Conservation (phyloP, 2,888 invertebrate genomes). For the Mactromeris polynyma region DNA sequence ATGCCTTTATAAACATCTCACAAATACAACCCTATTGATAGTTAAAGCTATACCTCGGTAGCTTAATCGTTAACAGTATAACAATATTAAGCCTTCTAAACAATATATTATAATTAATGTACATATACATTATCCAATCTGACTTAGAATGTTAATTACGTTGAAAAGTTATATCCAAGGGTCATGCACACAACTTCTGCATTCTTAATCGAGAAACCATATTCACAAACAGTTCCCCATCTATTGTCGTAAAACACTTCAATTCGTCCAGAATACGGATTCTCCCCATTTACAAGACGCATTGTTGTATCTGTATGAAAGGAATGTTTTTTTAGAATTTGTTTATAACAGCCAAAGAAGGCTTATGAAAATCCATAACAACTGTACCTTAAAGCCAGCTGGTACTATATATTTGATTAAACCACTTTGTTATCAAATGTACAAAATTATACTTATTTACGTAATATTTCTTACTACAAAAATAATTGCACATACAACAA, state of each 20-base stretch:
- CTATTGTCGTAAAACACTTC: slow-evolving; percentile 35
- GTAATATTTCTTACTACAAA: too few species aligned
- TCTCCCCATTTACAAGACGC: slow-evolving; percentile 29
- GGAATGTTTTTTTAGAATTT: neutral
- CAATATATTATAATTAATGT: neutral
- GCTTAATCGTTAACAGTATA: too few species aligned
- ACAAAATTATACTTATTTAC: too few species aligned
- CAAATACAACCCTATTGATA: too few species aligned
- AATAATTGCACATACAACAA: too few species aligned
- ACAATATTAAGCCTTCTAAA: neutral
- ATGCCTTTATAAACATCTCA: too few species aligned
- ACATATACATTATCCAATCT: neutral
- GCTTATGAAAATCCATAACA: too few species aligned
- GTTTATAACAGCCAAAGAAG: too few species aligned
- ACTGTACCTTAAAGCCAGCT: too few species aligned
- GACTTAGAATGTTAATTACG: neutral
- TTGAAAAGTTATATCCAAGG: slow-evolving; percentile 40
- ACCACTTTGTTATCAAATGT: too few species aligned
- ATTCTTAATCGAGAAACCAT: neutral
- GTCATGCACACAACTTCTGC: slow-evolving; percentile 34
- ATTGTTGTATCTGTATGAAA: slow-evolving; percentile 36
- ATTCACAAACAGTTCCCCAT: slow-evolving; percentile 37
- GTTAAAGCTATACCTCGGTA: too few species aligned
- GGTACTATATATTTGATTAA: too few species aligned
- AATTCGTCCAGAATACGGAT: slow-evolving; percentile 36